Base-by-base conservation (phyloP, 1,140 invertebrate species). In the Metaphire vulgaris region DNA sequence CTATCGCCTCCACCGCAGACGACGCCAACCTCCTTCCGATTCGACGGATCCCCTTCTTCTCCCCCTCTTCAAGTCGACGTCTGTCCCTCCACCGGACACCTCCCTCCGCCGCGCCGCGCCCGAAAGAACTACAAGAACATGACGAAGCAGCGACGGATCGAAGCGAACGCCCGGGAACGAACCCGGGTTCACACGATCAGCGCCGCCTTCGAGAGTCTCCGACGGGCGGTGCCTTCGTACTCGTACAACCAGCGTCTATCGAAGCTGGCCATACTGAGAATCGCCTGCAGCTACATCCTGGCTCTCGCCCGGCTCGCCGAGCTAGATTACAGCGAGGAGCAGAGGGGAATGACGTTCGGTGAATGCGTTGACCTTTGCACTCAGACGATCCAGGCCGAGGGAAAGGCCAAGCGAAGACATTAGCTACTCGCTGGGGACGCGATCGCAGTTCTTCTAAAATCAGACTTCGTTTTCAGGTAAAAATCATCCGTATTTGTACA, bases 51-150 rank as follows among this genome's bases (percentile, higher is more conserved):
- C n/a, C n/a, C n/a, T n/a, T n/a, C n/a, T n/a, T n/a, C n/a, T n/a
- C n/a, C n/a, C n/a, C n/a, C n/a, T n/a, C n/a, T n/a, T n/a, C n/a
- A n/a, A n/a, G n/a, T n/a, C n/a, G n/a, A n/a, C n/a, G n/a, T n/a
- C n/a, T n/a, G n/a, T n/a, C n/a, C n/a, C n/a, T n/a, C n/a, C n/a
- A n/a, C n/a, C n/a, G n/a, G n/a, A n/a, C n/a, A n/a, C n/a, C n/a
- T n/a, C n/a, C n/a, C n/a, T n/a, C n/a, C n/a, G n/a, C n/a, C n/a
- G n/a, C n/a, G 41, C 6, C 41, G 41, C 6, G 1, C 28, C 1
- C 92, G 93, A 80, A 90, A 94, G 77, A 96, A 96, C 83, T 96
- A 96, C 85, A 96, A 97, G 83, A 96, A 95, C 82, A 96, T 96
- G 94, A 96, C 93, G 0, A 87, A 93, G 31, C 94, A 96, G 82